Base-by-base conservation (phyloP, 2,113 vertebrate genomes). In the Neogale vison region DNA sequence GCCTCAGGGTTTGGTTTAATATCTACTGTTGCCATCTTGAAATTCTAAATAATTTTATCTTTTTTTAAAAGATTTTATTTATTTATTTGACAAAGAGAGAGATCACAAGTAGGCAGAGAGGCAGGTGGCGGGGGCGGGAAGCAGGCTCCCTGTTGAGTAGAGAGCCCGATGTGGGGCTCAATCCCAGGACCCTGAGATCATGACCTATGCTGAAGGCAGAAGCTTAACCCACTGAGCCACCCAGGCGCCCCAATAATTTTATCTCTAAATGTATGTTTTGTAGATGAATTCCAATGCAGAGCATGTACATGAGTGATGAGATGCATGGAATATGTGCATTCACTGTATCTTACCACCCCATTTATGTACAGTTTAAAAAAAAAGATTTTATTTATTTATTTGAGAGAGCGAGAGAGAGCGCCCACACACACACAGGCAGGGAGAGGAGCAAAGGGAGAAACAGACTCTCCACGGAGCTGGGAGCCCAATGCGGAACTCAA, bases 1-100 rank as follows among this genome's bases (percentile, higher is more conserved):
- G 20, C 8, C 29, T 18, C 2, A 0, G 57, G 23, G 2, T 14
- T 79, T 47, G 72, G 14, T 87, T 77, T 97, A 52, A 50, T 76
- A 45, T 63, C 29, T 92, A 36, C 52, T 97, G 36, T 36, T 29
- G 59, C 57, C 88, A 82, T 74, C 34, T 79, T 82, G 34, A 87
- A 97, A 87, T 96, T 92, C 84, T 90, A 90, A 69, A 92, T 42
- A 81, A 63, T 59, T 92, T 95, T 79, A 91, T 61, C 57, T 24
- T 59, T 52, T 55, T 55, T 55, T 18, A 55, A 55, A 55, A 55
- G 52, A 55, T 55, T 55, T 55, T 55, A 55, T 55, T 55, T 18
- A 55, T 55, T 55, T 55, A 55, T 55, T 55, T 55, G 52, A 55
- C 17, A 52, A 4, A 52, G 15, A 52, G 52, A 52, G 15, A 52